Percentiles rank a stretch among this genome's conserved stretches.
phyloP scores from a whole-genome alignment of 2,113 vertebrate genomes.

The Chinchilla lanigera region DNA sequence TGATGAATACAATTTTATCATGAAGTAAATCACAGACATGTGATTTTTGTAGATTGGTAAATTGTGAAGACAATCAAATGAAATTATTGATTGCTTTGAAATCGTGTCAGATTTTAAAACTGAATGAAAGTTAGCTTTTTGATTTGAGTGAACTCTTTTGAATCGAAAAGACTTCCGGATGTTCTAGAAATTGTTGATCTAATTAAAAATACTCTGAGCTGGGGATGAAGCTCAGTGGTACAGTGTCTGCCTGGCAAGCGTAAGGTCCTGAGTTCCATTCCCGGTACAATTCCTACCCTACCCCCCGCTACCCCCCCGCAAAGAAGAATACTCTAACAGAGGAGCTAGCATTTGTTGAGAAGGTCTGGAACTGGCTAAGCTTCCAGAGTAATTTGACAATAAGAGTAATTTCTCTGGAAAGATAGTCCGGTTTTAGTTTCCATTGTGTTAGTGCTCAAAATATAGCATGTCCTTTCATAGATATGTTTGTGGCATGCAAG shows the following conservation, averaged over 20 bases:
- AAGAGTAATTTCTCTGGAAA: conserved; percentile 17
- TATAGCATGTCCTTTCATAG: neutral
- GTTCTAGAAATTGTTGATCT: conserved; percentile 41
- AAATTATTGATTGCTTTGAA: conserved; percentile 30
- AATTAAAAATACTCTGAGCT: conserved; percentile 29
- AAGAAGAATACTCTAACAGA: neutral
- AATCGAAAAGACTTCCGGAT: neutral
- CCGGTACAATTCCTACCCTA: too few relatives aligned
- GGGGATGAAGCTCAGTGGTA: too few relatives aligned
- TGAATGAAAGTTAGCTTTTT: conserved; percentile 57
- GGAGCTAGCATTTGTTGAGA: conserved; percentile 52
- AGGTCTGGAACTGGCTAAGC: neutral
- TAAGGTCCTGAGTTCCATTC: too few relatives aligned
- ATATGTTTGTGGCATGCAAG: neutral
- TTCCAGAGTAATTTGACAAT: conserved; percentile 42
- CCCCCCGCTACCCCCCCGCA: too few relatives aligned
- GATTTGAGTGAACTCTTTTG: conserved; percentile 52
- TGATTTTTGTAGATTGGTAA: conserved; percentile 16
- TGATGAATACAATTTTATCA: neutral
- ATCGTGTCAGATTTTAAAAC: conserved; percentile 48
- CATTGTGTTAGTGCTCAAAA: neutral
- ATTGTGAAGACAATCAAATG: neutral
- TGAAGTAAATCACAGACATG: conserved; percentile 44
- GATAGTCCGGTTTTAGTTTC: neutral
- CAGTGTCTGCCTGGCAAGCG: too few relatives aligned